These are phyloP conservation scores for Phyllostomus discolor DNA, from an alignment of 2,113 vertebrate genomes.

Conservation along the genomic window DNA sequence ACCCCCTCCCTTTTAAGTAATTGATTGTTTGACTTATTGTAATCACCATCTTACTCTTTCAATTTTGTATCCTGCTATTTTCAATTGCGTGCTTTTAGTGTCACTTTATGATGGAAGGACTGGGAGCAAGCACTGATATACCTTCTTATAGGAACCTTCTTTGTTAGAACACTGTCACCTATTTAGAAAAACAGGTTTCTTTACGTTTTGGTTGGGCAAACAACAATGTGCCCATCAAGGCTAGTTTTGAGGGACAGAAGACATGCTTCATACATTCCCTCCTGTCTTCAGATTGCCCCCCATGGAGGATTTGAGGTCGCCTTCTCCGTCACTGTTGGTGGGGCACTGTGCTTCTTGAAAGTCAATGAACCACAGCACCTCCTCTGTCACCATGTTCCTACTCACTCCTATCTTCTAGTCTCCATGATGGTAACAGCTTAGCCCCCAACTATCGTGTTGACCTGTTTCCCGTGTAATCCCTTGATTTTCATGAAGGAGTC, in stretches of 20 bases:
- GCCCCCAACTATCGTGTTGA: background rate
- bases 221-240: background rate
- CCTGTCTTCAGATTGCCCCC: background rate
- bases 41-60: background rate
- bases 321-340: background rate
- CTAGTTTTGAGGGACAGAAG: background rate
- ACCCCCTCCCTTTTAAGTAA: background rate
- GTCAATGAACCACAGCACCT: background rate
- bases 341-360: background rate
- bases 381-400: background rate
- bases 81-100: background rate
- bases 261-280: rapidly evolving
- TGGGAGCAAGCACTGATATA: background rate
- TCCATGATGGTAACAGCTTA: background rate
- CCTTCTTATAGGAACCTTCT: background rate
- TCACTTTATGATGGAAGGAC: background rate
- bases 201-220: background rate
- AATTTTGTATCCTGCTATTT: background rate
- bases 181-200: background rate
- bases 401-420: background rate
- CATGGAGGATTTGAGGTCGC: background rate
- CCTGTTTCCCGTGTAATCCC: background rate
- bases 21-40: background rate
- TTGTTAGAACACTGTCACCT: background rate
- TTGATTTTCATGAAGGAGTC: background rate